Base-by-base conservation (phyloP, 2,888 invertebrate species). In the Agapetus fuscipes region DNA sequence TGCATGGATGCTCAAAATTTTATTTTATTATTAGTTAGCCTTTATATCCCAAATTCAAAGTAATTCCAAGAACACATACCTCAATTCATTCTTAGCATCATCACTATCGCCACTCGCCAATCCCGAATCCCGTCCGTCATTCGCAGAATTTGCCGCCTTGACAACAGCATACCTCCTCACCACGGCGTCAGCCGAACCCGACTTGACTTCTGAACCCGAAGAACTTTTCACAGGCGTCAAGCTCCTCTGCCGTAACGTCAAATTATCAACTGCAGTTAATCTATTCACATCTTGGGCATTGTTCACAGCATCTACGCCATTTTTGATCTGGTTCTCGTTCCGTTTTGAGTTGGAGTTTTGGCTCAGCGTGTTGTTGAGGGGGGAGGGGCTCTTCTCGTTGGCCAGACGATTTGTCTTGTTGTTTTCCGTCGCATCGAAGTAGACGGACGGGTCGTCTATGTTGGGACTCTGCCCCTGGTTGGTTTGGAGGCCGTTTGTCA, bases 401-500 rank as follows among this genome's bases (percentile, higher is more conserved):
- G 56, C 58, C 25, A 51, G 52, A 20, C 52, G 52, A 6, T 20
- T 4, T 24, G 51, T 50, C 14, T 56, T 49, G 37, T 72, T 74
- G 54, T 79, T 80, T 50, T 83, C 83, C 1, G 83, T 78, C 3
- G 85, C 85, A 64, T 87, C 86, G 57, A 83, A 86, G 60, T 87
- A 87, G 11, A 85, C 69, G 5, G 86, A 85, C 5, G 78, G 70
- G 43, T 86, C 86, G 38, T 85, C 85, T 46, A 73, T 68, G 50
- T 77, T 79, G 17, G 75, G 71, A 66, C 71, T 66, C 41, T 64
- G 66, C 41, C 62, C 62, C 29, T 56, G 64, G 29, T 39, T 40
- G 17, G 40, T 45, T 17, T 32, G 32, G 10, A 20, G 5, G 17
- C 30, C 10, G 20, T 20, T 20, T 6, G 20, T 20, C 20, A 20